Conservation (phyloP, 2,113 vertebrate species). For the Isurus oxyrinchus region DNA sequence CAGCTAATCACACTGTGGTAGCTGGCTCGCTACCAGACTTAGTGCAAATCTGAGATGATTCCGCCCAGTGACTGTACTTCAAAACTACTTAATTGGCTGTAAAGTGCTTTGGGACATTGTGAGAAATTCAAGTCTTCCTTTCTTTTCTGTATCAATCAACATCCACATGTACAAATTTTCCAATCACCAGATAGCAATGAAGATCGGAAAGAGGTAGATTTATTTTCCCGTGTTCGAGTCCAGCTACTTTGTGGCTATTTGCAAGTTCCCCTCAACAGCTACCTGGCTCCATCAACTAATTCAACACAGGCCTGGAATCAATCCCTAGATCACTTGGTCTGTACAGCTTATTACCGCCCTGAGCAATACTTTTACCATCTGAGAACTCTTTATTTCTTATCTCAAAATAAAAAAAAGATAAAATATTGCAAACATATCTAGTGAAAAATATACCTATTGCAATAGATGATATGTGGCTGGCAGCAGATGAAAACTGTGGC, state of each 20-base stretch:
- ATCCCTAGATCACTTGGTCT: neutral
- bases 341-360: neutral
- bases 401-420: neutral
- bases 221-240: neutral
- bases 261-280: neutral
- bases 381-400: neutral
- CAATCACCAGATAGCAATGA: neutral
- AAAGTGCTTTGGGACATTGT: neutral
- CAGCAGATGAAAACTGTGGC: neutral
- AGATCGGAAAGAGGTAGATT: neutral
- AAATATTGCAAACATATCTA: neutral
- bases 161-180: neutral
- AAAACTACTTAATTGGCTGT: neutral
- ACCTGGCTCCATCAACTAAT: neutral
- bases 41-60: no score
- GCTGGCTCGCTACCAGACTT: no score
- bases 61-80: no score
- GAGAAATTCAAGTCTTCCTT: neutral
- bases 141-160: no score
- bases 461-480: neutral
- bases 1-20: no score
- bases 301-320: neutral
- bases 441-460: neutral
- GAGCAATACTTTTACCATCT: neutral
- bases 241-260: neutral